Conservation (phyloP, 2,113 vertebrate species). For the Rhinolophus sinicus region DNA sequence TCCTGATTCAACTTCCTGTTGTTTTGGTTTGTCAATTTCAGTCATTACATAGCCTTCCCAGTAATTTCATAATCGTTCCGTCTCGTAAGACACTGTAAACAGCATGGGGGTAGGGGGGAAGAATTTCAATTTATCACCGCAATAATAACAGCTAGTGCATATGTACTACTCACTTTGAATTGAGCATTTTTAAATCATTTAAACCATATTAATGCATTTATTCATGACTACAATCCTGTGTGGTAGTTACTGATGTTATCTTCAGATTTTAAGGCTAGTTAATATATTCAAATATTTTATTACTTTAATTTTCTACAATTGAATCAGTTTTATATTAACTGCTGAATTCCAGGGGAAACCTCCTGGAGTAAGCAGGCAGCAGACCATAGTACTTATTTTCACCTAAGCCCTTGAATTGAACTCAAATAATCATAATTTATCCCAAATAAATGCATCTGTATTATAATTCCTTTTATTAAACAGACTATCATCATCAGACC, state of each 20-base stretch:
- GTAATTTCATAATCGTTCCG: background rate
- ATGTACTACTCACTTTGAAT: background rate
- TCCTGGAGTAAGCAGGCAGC: background rate
- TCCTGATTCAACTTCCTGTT: slow-evolving; percentile 37
- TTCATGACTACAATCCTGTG: background rate
- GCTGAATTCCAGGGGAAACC: background rate
- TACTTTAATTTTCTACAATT: background rate
- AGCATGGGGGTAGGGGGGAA: fast-evolving
- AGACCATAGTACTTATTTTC: background rate
- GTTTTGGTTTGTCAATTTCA: slow-evolving; percentile 43
- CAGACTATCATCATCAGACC: background rate
- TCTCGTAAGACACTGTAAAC: slow-evolving; percentile 16
- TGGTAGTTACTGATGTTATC: background rate
- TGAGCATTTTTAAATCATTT: background rate
- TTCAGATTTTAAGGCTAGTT: background rate
- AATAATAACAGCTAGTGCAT: background rate
- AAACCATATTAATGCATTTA: background rate
- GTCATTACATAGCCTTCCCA: slow-evolving; percentile 51
- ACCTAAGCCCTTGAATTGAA: background rate
- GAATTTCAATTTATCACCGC: background rate
- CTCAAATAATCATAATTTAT: background rate
- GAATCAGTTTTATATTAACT: background rate
- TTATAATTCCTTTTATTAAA: background rate
- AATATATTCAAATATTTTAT: background rate
- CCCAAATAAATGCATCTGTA: background rate